Conservation (phyloP, 2,797 vertebrate species). For the Apodemus agrarius region DNA sequence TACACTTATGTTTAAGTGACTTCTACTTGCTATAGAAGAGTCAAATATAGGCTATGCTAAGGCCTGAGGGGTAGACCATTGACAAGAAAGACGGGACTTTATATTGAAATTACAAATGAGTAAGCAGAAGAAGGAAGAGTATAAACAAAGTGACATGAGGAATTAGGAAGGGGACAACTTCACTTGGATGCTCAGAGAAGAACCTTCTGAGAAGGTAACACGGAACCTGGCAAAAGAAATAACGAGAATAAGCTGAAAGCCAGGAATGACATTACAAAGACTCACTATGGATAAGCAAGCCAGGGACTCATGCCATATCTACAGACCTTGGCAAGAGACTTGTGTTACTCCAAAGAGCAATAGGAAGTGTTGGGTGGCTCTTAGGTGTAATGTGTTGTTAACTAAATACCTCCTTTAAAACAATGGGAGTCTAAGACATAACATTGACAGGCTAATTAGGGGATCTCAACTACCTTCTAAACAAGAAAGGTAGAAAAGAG, state of each 20-base stretch:
- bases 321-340: neutral
- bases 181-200: neutral
- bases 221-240: neutral
- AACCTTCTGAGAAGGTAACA: neutral
- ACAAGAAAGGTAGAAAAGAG: neutral
- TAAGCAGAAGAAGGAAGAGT: neutral
- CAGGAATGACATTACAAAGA: neutral
- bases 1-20: neutral
- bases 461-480: neutral
- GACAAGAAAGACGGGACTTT: neutral
- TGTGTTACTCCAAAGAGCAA: neutral
- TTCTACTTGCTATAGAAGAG: neutral
- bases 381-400: neutral
- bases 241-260: neutral
- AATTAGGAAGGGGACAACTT: neutral
- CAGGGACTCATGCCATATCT: too few relatives aligned
- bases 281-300: neutral
- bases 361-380: neutral
- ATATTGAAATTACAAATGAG: neutral
- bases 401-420: neutral
- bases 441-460: neutral
- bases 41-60: neutral
- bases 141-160: neutral
- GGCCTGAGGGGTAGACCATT: fast-evolving
- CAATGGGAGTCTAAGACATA: neutral